Evolutionary conservation across 2,113 vertebrate genomes (phyloP).

Genomic region (Prunella himalayana): DNA sequence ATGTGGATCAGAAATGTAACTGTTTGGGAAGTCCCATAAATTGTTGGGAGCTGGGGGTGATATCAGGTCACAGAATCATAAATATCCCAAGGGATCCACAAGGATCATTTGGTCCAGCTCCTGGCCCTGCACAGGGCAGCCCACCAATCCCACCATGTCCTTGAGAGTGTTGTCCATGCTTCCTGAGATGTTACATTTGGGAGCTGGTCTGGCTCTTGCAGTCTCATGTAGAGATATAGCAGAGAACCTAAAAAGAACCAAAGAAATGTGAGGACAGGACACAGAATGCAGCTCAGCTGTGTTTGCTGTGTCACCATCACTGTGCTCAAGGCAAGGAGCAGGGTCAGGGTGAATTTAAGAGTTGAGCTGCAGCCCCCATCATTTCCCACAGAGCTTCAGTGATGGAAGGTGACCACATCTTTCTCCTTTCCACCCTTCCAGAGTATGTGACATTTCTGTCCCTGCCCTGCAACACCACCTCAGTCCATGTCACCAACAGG

Average conservation of each 20-base stretch:
- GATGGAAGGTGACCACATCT: background rate
- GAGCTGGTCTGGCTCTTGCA: background rate
- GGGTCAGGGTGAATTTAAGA: background rate
- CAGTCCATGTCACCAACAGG: conserved; percentile 76
- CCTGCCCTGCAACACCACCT: conserved; percentile 78
- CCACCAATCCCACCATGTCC: background rate
- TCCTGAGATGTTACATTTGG: background rate
- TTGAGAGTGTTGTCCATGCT: background rate
- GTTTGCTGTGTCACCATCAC: background rate
- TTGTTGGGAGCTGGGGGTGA: background rate
- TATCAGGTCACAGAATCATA: background rate
- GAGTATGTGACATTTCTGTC: conserved; percentile 88
- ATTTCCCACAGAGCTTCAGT: background rate
- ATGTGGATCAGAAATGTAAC: background rate
- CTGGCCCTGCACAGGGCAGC: background rate
- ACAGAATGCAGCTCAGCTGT: background rate
- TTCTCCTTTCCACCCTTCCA: conserved; percentile 54
- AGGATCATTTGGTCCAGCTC: background rate
- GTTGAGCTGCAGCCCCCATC: background rate
- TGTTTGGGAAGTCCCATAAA: background rate
- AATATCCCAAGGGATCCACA: background rate
- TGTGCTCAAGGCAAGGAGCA: background rate
- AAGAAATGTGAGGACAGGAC: background rate
- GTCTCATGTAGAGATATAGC: background rate
- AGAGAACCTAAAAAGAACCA: background rate